Evolutionary conservation across 1,140 invertebrate genomes (phyloP).

Genomic region (Chironomus tepperi): DNA sequence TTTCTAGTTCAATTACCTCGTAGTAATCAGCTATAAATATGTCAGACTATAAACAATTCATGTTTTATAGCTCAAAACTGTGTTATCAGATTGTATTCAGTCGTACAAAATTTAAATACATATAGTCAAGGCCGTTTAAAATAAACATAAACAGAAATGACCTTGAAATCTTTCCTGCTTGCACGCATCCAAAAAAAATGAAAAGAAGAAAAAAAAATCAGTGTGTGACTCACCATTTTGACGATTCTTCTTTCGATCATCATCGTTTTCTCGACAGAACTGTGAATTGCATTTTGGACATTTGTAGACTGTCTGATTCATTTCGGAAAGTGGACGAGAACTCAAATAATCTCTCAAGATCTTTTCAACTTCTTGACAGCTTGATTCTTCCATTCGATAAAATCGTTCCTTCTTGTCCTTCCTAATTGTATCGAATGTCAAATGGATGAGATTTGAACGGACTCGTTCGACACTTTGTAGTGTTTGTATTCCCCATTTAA

Average conservation of each 20-base stretch:
- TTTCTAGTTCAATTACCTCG: too few species aligned
- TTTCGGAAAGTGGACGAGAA: conserved; percentile 43
- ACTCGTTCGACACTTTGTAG: conserved; percentile 46
- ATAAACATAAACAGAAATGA: too few species aligned
- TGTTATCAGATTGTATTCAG: too few species aligned
- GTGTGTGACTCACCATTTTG: conserved; percentile 29
- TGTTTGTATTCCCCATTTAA: conserved; percentile 47
- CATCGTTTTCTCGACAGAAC: conserved; percentile 46
- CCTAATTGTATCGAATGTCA: conserved; percentile 52
- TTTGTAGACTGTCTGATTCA: conserved; percentile 46
- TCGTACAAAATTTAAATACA: too few species aligned
- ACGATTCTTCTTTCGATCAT: conserved; percentile 27
- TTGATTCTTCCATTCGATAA: conserved; percentile 47
- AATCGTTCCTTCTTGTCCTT: conserved; percentile 46
- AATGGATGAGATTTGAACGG: conserved; percentile 45
- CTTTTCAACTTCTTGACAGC: conserved; percentile 47
- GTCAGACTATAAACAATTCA: too few species aligned
- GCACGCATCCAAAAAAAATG: too few species aligned
- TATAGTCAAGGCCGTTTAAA: too few species aligned
- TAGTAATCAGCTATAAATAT: too few species aligned
- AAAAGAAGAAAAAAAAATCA: too few species aligned
- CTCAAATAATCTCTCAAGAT: conserved; percentile 43
- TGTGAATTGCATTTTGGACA: conserved; percentile 54
- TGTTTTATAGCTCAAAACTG: too few species aligned
- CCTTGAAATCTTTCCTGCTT: too few species aligned